Evolutionary conservation across 2,888 invertebrate species (phyloP), one percentile per base, ranked within the genome.

Genomic region (Diaprepes abbreviatus): DNA sequence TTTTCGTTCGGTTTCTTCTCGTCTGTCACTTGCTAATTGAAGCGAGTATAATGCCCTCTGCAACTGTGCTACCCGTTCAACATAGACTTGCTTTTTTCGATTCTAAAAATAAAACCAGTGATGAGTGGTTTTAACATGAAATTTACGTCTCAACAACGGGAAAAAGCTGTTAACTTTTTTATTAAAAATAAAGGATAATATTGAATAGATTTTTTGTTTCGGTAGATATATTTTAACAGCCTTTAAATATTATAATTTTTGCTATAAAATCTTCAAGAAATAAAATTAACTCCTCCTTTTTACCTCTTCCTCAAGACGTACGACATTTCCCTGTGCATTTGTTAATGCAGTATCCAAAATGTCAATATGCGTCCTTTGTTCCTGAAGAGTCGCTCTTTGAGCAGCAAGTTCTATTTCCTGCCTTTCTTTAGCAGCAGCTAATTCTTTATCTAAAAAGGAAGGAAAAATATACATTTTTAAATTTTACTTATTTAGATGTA

Each of bases 401-500:
- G 96, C 95, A 12, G 93, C 91, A 80, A 96, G 87, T 85, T 97
- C 96, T 72, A 96, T 93, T 85, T 96, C 95, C 81, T 96, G 94
- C 36, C 95, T 87, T 82, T 97, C 96, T 83, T 95, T 95, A n/a
- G 92, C 91, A 64, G 93, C 93, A 60, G 91, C 89, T 77, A 96
- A 86, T 85, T 96, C 95, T 84, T 95, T 95, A 82, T 95, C 96
- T 96, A 77, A n/a, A 72, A 66, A 69, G 50, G 63, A 54, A 60
- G n/a, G n/a, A n/a, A n/a, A n/a, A n/a, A n/a, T n/a, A n/a, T n/a
- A n/a, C n/a, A n/a, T n/a, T n/a, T n/a, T n/a, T n/a, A n/a, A n/a
- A n/a, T n/a, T n/a, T n/a, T n/a, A n/a, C n/a, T n/a, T n/a, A n/a
- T n/a, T n/a, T n/a, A n/a, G n/a, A n/a, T n/a, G n/a, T n/a, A n/a